A percentile compares a stretch with the other conserved stretches of the same genome.
These are phyloP conservation scores for Cossypha heuglini DNA, from an alignment of 2,797 vertebrate species.

Conservation along the genomic window DNA sequence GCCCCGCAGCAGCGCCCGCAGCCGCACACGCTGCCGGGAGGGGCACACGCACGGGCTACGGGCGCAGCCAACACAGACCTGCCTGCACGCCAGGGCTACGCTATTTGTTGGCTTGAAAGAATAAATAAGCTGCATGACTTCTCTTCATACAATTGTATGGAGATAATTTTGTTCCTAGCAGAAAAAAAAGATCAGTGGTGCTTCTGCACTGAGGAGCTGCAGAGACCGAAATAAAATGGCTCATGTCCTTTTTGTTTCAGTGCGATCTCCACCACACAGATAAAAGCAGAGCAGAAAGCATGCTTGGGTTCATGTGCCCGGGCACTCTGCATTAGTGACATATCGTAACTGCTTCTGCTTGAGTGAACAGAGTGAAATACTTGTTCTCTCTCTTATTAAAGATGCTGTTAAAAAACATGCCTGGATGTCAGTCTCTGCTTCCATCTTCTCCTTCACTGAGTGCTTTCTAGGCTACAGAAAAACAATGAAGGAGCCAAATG, in stretches of 20 bases:
- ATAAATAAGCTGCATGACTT: background rate
- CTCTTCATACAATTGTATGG: background rate
- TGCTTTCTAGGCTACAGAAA: background rate
- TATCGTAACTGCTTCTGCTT: background rate
- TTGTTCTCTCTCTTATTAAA: background rate
- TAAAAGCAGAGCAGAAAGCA: background rate
- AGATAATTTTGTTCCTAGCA: background rate
- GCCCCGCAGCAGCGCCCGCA: background rate
- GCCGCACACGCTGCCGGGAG: rapidly evolving
- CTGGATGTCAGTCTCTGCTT: background rate
- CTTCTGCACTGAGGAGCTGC: background rate
- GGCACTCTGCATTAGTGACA: background rate
- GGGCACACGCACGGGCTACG: background rate
- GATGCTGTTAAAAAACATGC: background rate
- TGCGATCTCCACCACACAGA: background rate
- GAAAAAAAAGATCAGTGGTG: background rate
- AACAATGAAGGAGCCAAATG: background rate
- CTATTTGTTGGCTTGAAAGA: background rate
- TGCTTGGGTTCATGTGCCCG: background rate
- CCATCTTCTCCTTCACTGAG: background rate
- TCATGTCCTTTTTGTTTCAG: background rate
- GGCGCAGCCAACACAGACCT: background rate
- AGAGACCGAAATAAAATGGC: background rate
- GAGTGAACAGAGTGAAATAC: background rate
- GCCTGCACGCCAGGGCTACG: background rate